Base-by-base conservation (phyloP, 2,888 invertebrate genomes). In the Erebia palarica region DNA sequence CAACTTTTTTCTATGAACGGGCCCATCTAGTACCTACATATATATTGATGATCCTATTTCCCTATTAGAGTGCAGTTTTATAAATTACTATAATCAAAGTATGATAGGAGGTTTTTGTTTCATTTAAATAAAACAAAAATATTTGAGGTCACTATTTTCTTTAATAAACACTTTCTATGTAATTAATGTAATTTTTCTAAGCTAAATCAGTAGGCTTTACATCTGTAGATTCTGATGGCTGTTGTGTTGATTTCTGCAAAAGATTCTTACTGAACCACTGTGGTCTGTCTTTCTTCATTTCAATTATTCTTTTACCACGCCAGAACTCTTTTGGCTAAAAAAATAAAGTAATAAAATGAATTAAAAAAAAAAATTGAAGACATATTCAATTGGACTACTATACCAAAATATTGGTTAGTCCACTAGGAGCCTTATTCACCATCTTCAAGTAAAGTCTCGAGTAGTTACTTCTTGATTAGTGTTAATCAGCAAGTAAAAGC, bases 231-330 rank as follows among this genome's bases (percentile, higher is more conserved):
- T 94, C 92, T 0, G 96, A 95, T 57, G 95, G 94, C 76, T 95
- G 94, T 78, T 96, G 95, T 18, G 97, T 97, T 0, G 96, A 95
- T 83, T 96, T 95, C 82, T 98, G 96, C 21, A 98, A 88, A 65
- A 98, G 93, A 89, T 98, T 97, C 80, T 95, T 96, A 77, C 96
- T 96, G 83, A 98, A 99, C 98, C 98, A 99, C 57, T 95, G 89
- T 5, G 98, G 98, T 75, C 98, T 94, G 70, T 96, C 95, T 84
- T 97, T 98, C 63, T 96, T 94, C 94, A 98, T 95, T 92, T 98
- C 98, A 16, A 99, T 95, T 75, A 98, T 94, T 78, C 96, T 94
- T 88, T 97, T 97, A 1, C 95, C 95, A 79, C 95, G 90, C 86
- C 94, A 94, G 76, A 92, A 94, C 79, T 96, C 95, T 44, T 92